Evolutionary conservation across 2,888 invertebrate genomes (phyloP), one percentile per base, ranked within the genome.

Genomic region (Eumacrocentrus americanus): DNA sequence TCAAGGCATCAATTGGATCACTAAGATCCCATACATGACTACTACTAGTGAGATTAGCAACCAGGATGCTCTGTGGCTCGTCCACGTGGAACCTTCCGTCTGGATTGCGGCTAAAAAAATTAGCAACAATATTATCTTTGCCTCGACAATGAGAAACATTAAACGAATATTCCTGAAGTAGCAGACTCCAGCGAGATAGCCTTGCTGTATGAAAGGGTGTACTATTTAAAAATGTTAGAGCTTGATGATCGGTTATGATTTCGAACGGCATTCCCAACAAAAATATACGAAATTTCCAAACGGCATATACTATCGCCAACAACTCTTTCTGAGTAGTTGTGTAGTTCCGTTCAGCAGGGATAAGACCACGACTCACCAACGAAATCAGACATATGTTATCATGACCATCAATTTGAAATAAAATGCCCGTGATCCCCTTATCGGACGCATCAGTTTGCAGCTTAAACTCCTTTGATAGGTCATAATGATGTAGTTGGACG

Each of bases 361-460:
- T 47, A n/a, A 62, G 9, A 18, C 56, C 53, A 20, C 57, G 40
- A 55, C 58, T 58, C 0, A 52, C 47, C 2, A 57, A 7, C 4
- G 57, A 51, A 2, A 61, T 56, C 1, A 1, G n/a, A n/a, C n/a
- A n/a, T n/a, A n/a, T n/a, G n/a, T n/a, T n/a, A n/a, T 44, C 52
- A 2, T 60, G 7, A 3, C 20, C 37, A 37, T 51, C 20, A 0
- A 34, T 53, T 12, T 64, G 61, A 38, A 61, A 70, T 3, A 71
- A 22, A 12, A 62, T 57, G 0, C 69, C 71, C 44, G 46, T 57
- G 14, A 71, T 69, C 4, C 62, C 66, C n/a, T 37, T 12, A 37
- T 55, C 51, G 2, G 57, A 59, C 1, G 60, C 52, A 34, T 63
- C 63, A 0, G 63, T 60, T 20, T 69, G 68, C n/a, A 68, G 12